A percentile compares a stretch with the other conserved stretches of the same genome.
Evolutionary conservation across 2,113 vertebrate genomes (phyloP).

Genomic region (Mus musculus): GRCm39 chrX:97277501-97278000

Average conservation of each 20-base stretch:
- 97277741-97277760: slow-evolving; percentile 19
- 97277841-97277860: background rate
- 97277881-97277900: background rate
- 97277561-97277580: slow-evolving; percentile 49
- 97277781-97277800: background rate
- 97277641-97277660: background rate
- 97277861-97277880: background rate
- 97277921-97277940: background rate
- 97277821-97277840: background rate
- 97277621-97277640: background rate
- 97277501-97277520: background rate
- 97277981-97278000: background rate
- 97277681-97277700: background rate
- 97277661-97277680: background rate
- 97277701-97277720: background rate
- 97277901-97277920: background rate
- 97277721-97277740: background rate
- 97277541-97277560: background rate
- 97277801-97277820: background rate
- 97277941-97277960: background rate
- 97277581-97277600: background rate
- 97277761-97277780: background rate
- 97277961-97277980: background rate
- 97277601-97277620: background rate
- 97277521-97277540: background rate